Base-by-base conservation (phyloP, 2,797 vertebrate genomes). In the Peromyscus nudipes region DNA sequence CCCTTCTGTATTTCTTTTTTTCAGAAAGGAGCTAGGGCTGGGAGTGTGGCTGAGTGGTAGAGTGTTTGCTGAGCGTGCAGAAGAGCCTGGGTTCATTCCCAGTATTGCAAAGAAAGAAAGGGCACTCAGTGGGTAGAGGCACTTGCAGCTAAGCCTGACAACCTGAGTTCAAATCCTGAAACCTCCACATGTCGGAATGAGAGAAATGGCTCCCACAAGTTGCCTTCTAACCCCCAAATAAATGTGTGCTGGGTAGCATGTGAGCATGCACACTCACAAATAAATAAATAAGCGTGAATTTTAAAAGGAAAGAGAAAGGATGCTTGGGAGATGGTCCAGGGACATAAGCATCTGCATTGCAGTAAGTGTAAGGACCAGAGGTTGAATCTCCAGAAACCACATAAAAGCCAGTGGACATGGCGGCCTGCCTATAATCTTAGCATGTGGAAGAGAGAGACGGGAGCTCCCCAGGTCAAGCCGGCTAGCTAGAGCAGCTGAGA, bases 21-120 rank as follows among this genome's bases (percentile, higher is more conserved):
- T 73, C 76, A 94, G 65, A 95, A 92, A 95, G 52, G 21, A 92
- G 25, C 55, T 3, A 83, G 86, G 27, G 16, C 27, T 55, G 19
- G 71, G 10, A 77, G 34, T 85, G 84, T 86, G 31, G 13, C 65
- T 52, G 7, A 69, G 46, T 69, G 34, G 46, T 49, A 52, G 21
- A 49, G 37, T 25, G 6, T 19, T 34, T 25, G n/a, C 21, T 21
- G 31, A 43, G 43, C 29, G 1, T 57, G 19, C 21, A 13, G 14
- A 76, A 43, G 43, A 16, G 4, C 7, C 71, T 65, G 46, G 71
- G 55, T 40, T 82, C 43, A 31, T 64, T 65, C 52, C 64, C 0
- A 3, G 37, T 73, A 73, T 11, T 57, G 84, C 9, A 75, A 57
- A 46, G 29, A 62, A 60, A n/a, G 14, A 40, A 73, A 21, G 21